A percentile compares a stretch with the other conserved stretches of the same genome.
phyloP scores from a whole-genome alignment of 2,888 invertebrate species.

The Parascotia fuliginaria region DNA sequence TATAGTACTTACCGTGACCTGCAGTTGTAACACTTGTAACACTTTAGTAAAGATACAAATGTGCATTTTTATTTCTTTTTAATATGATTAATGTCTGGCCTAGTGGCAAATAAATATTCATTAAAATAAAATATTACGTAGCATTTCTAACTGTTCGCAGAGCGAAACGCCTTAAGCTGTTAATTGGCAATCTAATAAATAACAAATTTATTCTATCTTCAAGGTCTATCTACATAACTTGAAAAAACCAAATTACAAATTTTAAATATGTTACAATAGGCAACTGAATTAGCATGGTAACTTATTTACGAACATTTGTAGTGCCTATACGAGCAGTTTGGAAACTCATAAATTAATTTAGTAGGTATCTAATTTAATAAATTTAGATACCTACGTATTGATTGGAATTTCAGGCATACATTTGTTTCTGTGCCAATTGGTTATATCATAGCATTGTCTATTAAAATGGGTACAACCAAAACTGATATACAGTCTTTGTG shows the following conservation, averaged over 20 bases:
- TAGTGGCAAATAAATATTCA: too few relatives aligned
- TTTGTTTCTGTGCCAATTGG: constrained; percentile 34
- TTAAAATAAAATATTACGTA: not conserved
- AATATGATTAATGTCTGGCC: not conserved
- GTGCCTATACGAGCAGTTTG: constrained; percentile 13
- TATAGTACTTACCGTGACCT: too few relatives aligned
- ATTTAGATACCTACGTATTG: too few relatives aligned
- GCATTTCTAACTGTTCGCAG: not conserved
- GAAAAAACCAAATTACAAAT: not conserved
- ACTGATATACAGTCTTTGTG: constrained; percentile 38
- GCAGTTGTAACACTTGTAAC: too few relatives aligned
- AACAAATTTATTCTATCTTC: not conserved
- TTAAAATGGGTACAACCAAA: constrained; percentile 24
- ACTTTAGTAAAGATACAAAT: too few relatives aligned
- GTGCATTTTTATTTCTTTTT: too few relatives aligned
- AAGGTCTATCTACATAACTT: not conserved
- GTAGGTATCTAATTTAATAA: too few relatives aligned
- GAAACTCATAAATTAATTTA: constrained; percentile 41
- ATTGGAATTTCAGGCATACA: constrained; percentile 40
- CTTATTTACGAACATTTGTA: constrained; percentile 11
- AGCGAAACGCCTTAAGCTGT: not conserved
- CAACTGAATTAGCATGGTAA: constrained; percentile 8
- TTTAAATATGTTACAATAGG: not conserved
- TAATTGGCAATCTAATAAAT: not conserved
- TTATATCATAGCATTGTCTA: constrained; percentile 32